A percentile compares a stretch with the other conserved stretches of the same genome.
Evolutionary conservation across 2,888 invertebrate species (phyloP).

Genomic region (Drosophila leonis): DNA sequence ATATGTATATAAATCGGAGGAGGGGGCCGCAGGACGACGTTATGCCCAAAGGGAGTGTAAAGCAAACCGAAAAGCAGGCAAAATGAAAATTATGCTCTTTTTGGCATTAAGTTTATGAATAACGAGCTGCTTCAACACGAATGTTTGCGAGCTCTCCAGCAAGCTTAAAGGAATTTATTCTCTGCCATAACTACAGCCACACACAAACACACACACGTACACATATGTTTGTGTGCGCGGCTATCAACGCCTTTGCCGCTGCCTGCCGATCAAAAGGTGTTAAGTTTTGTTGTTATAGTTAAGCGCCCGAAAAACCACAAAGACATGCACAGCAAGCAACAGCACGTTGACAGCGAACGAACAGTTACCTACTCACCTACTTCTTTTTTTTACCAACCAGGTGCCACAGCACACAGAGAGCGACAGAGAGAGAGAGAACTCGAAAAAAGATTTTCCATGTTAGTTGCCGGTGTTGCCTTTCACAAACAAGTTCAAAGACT

Average conservation of each 20-base stretch:
- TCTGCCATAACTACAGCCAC: slow-evolving; percentile 64
- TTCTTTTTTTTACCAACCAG: neutral
- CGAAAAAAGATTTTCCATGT: slow-evolving; percentile 18
- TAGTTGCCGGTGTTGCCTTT: slow-evolving; percentile 3
- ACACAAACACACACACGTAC: slow-evolving; percentile 5
- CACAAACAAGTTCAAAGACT: slow-evolving; percentile 26
- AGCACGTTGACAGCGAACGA: slow-evolving; percentile 32
- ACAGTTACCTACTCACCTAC: neutral
- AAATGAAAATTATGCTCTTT: slow-evolving; percentile 79
- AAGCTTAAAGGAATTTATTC: slow-evolving; percentile 72
- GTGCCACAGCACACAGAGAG: slow-evolving; percentile 5
- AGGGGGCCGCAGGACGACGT: neutral
- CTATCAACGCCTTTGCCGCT: slow-evolving; percentile 27
- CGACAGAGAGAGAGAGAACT: neutral
- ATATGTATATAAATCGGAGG: neutral
- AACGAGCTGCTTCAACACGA: slow-evolving; percentile 61
- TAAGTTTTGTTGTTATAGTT: slow-evolving; percentile 74
- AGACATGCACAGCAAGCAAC: slow-evolving; percentile 59
- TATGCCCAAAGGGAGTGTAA: slow-evolving; percentile 46
- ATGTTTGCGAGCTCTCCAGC: slow-evolving; percentile 46
- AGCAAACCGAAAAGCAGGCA: slow-evolving; percentile 59
- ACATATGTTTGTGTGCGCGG: slow-evolving; percentile 19
- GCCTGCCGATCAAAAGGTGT: slow-evolving; percentile 76
- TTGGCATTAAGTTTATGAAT: slow-evolving; percentile 79
- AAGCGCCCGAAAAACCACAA: slow-evolving; percentile 71